phyloP scores from a whole-genome alignment of 2,797 vertebrate species.

The Tragelaphus eurycerus region DNA sequence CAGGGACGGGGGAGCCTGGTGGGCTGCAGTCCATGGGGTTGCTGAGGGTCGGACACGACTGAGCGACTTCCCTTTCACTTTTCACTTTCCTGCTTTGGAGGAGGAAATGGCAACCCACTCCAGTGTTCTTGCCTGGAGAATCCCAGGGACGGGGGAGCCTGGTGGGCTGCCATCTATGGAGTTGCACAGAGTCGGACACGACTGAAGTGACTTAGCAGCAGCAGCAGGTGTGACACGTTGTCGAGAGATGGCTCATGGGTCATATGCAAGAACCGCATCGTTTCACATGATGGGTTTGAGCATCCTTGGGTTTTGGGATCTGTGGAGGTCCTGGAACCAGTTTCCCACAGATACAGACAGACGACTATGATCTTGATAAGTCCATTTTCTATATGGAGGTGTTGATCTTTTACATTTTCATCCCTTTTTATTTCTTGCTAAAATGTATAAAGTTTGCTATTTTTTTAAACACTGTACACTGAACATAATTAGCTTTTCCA shows the following conservation, averaged over 20 bases:
- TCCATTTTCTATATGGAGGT: background rate
- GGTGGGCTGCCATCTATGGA: too few relatives aligned
- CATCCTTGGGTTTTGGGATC: background rate
- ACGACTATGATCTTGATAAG: background rate
- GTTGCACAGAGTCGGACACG: too few relatives aligned
- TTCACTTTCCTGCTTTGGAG: too few relatives aligned
- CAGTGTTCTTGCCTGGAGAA: too few relatives aligned
- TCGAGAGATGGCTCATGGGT: background rate
- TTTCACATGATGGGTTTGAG: background rate
- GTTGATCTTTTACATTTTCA: background rate
- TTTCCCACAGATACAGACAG: background rate
- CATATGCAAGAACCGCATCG: background rate
- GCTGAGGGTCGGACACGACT: too few relatives aligned
- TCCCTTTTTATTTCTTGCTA: background rate
- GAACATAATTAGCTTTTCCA: background rate
- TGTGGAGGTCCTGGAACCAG: background rate
- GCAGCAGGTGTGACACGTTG: too few relatives aligned
- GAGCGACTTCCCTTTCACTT: too few relatives aligned
- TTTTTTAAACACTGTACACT: background rate
- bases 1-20: too few relatives aligned
- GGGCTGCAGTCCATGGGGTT: too few relatives aligned
- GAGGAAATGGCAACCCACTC: too few relatives aligned
- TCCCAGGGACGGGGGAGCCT: too few relatives aligned
- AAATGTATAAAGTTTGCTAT: background rate
- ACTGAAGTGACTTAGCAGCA: too few relatives aligned